These are phyloP conservation scores for Ormyrus rosae DNA, from an alignment of 2,888 invertebrate species.

Conservation along the genomic window DNA sequence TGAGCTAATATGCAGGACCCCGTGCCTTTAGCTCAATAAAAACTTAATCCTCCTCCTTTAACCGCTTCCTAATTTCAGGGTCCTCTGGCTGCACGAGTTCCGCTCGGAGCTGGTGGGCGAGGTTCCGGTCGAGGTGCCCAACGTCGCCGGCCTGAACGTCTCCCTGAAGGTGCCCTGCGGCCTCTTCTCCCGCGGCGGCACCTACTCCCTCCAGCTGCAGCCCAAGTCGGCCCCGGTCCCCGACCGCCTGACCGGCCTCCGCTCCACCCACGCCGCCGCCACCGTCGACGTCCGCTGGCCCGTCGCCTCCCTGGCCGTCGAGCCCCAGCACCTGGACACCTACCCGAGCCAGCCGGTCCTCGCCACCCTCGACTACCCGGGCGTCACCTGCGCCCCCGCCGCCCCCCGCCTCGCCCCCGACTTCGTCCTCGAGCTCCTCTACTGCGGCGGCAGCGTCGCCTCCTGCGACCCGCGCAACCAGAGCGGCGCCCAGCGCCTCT, in stretches of 20 bases:
- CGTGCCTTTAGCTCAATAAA: too few relatives aligned
- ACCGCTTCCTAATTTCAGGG: conserved; percentile 63
- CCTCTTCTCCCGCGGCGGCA: conserved; percentile 85
- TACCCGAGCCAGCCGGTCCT: conserved; percentile 87
- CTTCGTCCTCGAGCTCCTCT: conserved; percentile 83
- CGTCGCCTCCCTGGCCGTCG: conserved; percentile 83
- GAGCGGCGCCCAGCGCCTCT: conserved; percentile 80
- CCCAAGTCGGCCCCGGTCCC: conserved; percentile 66
- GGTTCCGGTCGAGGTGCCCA: conserved; percentile 64
- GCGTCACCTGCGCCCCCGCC: conserved; percentile 80
- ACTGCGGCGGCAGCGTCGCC: conserved; percentile 86
- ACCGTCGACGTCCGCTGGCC: conserved; percentile 88
- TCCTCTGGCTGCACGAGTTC: conserved; percentile 77
- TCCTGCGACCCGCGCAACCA: conserved; percentile 81
- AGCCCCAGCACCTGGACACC: conserved; percentile 86
- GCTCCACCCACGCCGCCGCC: background rate
- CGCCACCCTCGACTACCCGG: conserved; percentile 86
- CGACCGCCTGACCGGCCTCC: conserved; percentile 61
- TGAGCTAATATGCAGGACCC: too few relatives aligned
- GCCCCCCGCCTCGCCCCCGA: conserved; percentile 77
- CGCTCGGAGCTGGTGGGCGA: conserved; percentile 72
- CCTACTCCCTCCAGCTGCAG: conserved; percentile 78
- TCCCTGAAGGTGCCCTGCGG: conserved; percentile 82
- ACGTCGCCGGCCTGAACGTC: conserved; percentile 65
- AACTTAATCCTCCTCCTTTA: too few relatives aligned